phyloP scores from a whole-genome alignment of 2,888 invertebrate genomes.

The Augiades crinisus region DNA sequence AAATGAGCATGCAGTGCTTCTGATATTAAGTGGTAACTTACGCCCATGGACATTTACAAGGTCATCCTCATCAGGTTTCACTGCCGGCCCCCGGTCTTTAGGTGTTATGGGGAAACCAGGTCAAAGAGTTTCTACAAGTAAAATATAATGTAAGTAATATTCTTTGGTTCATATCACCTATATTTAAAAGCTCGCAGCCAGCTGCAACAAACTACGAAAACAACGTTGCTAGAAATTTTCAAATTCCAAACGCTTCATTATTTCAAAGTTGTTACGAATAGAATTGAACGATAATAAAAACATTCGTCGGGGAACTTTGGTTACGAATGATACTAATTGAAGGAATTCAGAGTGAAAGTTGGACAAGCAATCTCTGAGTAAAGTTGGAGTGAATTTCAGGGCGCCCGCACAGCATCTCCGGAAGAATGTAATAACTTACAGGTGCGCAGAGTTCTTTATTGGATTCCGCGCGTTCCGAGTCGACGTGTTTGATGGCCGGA shows the following conservation, averaged over 20 bases:
- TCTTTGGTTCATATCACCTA: background rate
- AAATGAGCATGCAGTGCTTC: too few species aligned
- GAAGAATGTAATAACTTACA: constrained; percentile 80
- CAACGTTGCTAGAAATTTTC: background rate
- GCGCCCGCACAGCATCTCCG: constrained; percentile 62
- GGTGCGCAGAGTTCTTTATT: constrained; percentile 78
- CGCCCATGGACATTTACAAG: too few species aligned
- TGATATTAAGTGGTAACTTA: too few species aligned
- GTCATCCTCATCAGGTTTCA: too few species aligned
- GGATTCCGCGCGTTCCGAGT: constrained; percentile 76
- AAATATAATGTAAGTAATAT: too few species aligned
- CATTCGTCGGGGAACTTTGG: constrained; percentile 55
- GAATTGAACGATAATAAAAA: constrained; percentile 44
- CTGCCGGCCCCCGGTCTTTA: too few species aligned
- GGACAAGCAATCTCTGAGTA: constrained; percentile 72
- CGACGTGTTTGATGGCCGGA: constrained; percentile 77
- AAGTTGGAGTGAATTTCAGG: constrained; percentile 69
- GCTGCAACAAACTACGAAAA: background rate
- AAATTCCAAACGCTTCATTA: constrained; percentile 22
- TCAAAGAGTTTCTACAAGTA: too few species aligned
- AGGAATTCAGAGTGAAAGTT: constrained; percentile 73
- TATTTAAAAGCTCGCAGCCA: background rate
- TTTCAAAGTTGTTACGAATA: constrained; percentile 25
- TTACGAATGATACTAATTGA: constrained; percentile 69
- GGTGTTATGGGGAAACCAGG: too few species aligned